phyloP scores from a whole-genome alignment of 2,888 invertebrate genomes.

The Dione juno region DNA sequence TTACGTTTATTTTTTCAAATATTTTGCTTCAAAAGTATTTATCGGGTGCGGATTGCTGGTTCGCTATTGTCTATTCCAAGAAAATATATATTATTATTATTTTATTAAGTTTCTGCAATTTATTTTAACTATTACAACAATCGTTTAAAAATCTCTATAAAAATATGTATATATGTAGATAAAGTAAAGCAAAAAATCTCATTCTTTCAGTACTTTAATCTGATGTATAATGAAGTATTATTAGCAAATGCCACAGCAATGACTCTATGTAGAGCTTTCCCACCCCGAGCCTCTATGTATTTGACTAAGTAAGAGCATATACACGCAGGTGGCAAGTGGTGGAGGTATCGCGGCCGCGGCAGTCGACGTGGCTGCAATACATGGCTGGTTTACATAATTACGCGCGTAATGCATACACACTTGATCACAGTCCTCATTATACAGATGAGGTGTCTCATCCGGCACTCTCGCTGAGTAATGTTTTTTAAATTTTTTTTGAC shows the following conservation, averaged over 20 bases:
- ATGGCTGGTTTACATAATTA: slow-evolving; percentile 32
- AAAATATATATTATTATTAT: too few species aligned
- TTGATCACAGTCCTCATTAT: slow-evolving; percentile 63
- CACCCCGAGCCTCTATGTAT: background rate
- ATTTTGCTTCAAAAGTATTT: too few species aligned
- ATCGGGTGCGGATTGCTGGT: too few species aligned
- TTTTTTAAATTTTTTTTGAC: background rate
- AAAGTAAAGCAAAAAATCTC: background rate
- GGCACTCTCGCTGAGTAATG: slow-evolving; percentile 9
- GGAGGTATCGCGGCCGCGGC: background rate
- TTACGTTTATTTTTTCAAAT: too few species aligned
- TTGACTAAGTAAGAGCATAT: background rate
- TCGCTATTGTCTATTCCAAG: too few species aligned
- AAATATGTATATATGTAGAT: too few species aligned
- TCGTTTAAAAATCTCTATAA: too few species aligned
- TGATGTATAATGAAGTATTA: slow-evolving; percentile 8
- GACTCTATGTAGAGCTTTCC: background rate
- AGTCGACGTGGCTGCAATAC: slow-evolving; percentile 6
- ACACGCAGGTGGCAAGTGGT: background rate
- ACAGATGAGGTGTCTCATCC: slow-evolving; percentile 49
- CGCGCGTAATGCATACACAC: slow-evolving; percentile 33
- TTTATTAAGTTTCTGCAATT: too few species aligned
- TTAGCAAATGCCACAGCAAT: slow-evolving; percentile 12
- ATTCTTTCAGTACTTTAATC: slow-evolving; percentile 9
- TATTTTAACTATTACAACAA: too few species aligned